A percentile compares a stretch with the other conserved stretches of the same genome.
Evolutionary conservation across 2,888 invertebrate genomes (phyloP).

Genomic region (Aphrophora alni): DNA sequence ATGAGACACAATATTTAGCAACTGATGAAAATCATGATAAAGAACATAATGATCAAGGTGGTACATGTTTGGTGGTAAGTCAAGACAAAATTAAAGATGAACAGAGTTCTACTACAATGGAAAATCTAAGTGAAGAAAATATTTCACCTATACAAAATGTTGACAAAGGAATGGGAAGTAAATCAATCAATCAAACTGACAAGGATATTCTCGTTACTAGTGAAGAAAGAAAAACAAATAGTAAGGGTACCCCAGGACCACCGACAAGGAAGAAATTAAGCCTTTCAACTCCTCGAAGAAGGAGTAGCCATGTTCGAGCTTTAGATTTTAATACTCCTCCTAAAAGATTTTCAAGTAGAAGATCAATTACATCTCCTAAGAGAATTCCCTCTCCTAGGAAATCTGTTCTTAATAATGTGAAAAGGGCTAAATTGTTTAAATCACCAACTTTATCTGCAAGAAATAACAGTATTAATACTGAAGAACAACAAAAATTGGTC

Average conservation of each 20-base stretch:
- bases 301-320: constrained; percentile 31
- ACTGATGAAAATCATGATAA: too few relatives aligned
- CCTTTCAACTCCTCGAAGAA: constrained; percentile 28
- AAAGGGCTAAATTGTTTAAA: constrained; percentile 23
- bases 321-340: constrained; percentile 33
- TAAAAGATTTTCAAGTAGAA: constrained; percentile 11
- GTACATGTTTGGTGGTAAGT: too few relatives aligned
- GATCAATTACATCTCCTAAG: constrained; percentile 30
- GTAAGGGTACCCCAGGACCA: not conserved
- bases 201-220: not conserved
- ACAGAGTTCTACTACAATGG: too few relatives aligned
- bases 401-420: constrained; percentile 13
- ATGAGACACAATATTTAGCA: too few relatives aligned
- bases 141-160: not conserved
- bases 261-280: constrained; percentile 21
- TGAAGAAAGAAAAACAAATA: not conserved
- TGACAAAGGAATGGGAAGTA: not conserved
- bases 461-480: not conserved
- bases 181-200: not conserved
- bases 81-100: too few relatives aligned
- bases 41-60: too few relatives aligned
- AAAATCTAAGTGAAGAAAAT: not conserved
- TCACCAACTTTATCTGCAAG: constrained; percentile 4
- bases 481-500: not conserved
- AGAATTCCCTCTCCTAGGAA: not conserved